Evolutionary conservation across 1,140 invertebrate species (phyloP), one percentile per base, ranked within the genome.

Genomic region (Papilio aristodemus): DNA sequence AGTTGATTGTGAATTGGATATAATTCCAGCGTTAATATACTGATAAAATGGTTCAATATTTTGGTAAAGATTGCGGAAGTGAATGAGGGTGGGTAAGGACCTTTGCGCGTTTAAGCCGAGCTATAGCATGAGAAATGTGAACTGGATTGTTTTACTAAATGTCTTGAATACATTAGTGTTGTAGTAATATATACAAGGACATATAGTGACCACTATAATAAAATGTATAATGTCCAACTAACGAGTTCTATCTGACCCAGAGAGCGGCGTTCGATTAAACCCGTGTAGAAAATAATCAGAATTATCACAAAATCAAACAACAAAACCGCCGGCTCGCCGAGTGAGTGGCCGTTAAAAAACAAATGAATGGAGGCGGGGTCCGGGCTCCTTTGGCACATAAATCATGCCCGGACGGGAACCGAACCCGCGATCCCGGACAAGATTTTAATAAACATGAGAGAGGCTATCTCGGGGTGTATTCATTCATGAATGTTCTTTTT

Each of bases 371-470:
- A 85, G 80, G 78, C 79, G 83, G 78, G 67, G 62, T 63, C 60
- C 79, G 70, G 71, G 81, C 78, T 78, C 78, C 85, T 77, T 77
- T 58, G 72, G 69, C 63, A 73, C 82, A 89, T 89, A 89, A 89
- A 89, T 89, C 85, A 89, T 82, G 69, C 41, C 67, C 43, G 70
- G 80, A 72, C 80, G 78, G 80, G 83, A 81, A 84, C 80, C 76
- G 71, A 84, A 84, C 80, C 72, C 62, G 81, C 77, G 77, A 81
- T 81, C 74, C 74, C 76, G 73, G 64, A 63, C 71, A 75, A 84
- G 84, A 82, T 87, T 89, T 87, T 87, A 89, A 89, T 89, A 89
- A 84, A 89, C 87, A 86, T 84, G 82, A 83, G 58, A 60, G 58
- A 60, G 79, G 67, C 79, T 81, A 84, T 84, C 83, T 85, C 72